Percentiles rank a stretch among this genome's conserved stretches.
phyloP scores from a whole-genome alignment of 2,797 vertebrate species.

The Onychomys torridus region DNA sequence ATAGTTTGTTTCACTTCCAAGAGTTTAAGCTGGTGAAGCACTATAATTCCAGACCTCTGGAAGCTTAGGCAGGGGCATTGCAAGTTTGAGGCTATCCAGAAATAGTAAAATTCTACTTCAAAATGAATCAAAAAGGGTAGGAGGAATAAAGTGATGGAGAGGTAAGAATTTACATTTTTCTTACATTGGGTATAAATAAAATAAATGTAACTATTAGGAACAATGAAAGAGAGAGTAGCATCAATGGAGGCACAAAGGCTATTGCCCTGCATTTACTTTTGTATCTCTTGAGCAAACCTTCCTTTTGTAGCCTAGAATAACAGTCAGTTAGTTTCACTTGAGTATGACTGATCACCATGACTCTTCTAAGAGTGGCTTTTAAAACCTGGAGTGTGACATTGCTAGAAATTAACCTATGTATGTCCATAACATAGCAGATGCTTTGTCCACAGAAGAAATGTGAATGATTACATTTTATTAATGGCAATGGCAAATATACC shows the following conservation, averaged over 20 bases:
- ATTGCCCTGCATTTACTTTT: slow-evolving; percentile 6
- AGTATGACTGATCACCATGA: not conserved
- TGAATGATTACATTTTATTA: not conserved
- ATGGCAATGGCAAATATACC: not conserved
- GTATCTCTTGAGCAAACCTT: not conserved
- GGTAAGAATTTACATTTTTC: not conserved
- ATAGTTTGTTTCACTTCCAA: not conserved
- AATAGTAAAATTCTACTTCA: not conserved
- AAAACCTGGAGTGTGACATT: slow-evolving; percentile 16
- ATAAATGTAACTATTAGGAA: not conserved
- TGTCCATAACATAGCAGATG: not conserved
- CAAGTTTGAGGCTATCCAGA: not conserved
- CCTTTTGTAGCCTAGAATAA: not conserved
- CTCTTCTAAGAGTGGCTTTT: slow-evolving; percentile 34
- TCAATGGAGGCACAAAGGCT: not conserved
- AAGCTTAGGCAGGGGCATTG: no score
- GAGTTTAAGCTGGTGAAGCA: not conserved
- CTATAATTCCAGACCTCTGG: not conserved
- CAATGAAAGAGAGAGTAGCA: not conserved
- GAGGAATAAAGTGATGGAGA: not conserved
- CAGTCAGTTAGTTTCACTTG: slow-evolving; percentile 11
- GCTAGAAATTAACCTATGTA: not conserved
- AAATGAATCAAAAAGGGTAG: not conserved
- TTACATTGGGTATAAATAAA: not conserved
- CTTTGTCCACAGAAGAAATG: not conserved